Percentiles rank a stretch among this genome's conserved stretches.
Conservation (phyloP, 2,113 vertebrate genomes). For the Sander vitreus region DNA sequence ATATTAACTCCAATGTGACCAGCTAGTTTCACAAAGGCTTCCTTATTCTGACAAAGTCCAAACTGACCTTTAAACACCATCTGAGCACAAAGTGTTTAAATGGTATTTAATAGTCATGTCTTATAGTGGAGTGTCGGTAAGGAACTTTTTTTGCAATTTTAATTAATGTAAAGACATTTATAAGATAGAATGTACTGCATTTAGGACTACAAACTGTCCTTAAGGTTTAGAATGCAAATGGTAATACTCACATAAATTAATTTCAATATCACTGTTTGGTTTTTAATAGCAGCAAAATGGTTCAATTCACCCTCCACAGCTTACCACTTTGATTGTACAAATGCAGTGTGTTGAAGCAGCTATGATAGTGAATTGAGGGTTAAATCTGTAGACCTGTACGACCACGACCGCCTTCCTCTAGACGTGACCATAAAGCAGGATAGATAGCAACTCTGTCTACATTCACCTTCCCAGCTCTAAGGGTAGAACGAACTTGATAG, state of each 20-base stretch:
- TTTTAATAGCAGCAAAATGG: conserved; percentile 91
- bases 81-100: conserved; percentile 46
- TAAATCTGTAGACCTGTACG: conserved; percentile 86
- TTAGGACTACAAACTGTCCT: neutral
- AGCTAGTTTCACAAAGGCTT: conserved; percentile 25
- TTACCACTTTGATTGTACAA: conserved; percentile 71
- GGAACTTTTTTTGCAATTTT: conserved; percentile 11
- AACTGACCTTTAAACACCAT: conserved; percentile 65
- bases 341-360: conserved; percentile 65
- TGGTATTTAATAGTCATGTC: conserved; percentile 51
- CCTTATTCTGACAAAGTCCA: conserved; percentile 62
- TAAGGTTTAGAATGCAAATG: conserved; percentile 69
- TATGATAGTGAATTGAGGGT: conserved; percentile 74
- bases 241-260: conserved; percentile 78
- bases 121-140: conserved; percentile 49
- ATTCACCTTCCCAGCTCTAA: conserved; percentile 79
- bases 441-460: conserved; percentile 63
- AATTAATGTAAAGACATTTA: conserved; percentile 20
- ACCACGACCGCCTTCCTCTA: conserved; percentile 88
- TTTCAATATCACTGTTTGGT: conserved; percentile 77
- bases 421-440: conserved; percentile 51
- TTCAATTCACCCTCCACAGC: conserved; percentile 80
- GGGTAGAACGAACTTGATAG: conserved; percentile 25
- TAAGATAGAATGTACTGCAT: neutral
- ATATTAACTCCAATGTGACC: conserved; percentile 2